Conservation (phyloP, 1,140 invertebrate species). For the Tenebrio molitor region DNA sequence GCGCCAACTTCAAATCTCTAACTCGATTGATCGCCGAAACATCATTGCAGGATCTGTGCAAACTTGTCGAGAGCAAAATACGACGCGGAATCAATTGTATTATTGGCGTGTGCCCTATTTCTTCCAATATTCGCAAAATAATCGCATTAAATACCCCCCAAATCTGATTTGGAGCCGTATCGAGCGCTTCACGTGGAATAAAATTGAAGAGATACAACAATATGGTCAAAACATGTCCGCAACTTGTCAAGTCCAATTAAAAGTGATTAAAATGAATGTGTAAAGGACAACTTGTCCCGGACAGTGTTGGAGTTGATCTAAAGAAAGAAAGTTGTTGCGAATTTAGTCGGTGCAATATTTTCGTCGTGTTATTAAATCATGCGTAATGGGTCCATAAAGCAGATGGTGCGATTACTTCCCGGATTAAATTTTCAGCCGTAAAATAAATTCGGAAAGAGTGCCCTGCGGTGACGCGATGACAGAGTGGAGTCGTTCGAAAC, state of each 20-base stretch:
- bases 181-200: neutral
- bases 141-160: neutral
- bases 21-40: too few species aligned
- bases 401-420: conserved; percentile 15
- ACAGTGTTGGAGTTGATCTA: neutral
- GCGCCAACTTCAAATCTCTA: too few species aligned
- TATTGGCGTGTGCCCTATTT: neutral
- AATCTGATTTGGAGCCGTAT: neutral
- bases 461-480: neutral
- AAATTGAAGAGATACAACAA: neutral
- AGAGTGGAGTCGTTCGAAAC: too few species aligned
- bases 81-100: too few species aligned
- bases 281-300: neutral
- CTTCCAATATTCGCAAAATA: neutral
- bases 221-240: neutral
- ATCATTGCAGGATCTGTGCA: too few species aligned
- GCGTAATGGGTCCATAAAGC: conserved; percentile 25
- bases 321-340: too few species aligned
- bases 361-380: conserved; percentile 29
- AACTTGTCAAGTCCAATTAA: neutral
- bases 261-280: neutral
- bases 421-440: conserved; percentile 25
- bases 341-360: too few species aligned
- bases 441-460: conserved; percentile 10
- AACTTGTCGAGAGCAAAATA: too few species aligned